Percentiles rank a stretch among this genome's conserved stretches.
Evolutionary conservation across 2,888 invertebrate genomes (phyloP).

Genomic region (Protula sp.): DNA sequence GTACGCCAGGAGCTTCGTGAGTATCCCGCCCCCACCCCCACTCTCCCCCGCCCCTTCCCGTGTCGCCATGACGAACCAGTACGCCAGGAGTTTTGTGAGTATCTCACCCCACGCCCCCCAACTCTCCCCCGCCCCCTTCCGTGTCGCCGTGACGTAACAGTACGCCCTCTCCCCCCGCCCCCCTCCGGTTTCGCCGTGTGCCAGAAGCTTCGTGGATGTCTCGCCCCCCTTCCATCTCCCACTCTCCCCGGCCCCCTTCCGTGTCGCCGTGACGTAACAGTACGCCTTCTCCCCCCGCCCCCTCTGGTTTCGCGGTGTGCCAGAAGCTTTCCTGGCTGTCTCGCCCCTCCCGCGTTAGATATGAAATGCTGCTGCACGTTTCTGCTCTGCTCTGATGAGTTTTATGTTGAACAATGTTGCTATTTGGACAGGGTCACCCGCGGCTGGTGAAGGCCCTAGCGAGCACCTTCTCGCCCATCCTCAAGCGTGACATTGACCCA

Average conservation of each 20-base stretch:
- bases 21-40: too few relatives aligned
- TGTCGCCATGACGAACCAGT: conserved; percentile 81
- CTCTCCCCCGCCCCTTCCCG: too few relatives aligned
- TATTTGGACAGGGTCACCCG: conserved; percentile 94
- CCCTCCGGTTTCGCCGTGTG: too few relatives aligned
- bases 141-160: not conserved
- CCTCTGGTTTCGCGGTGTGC: too few relatives aligned
- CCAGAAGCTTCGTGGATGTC: too few relatives aligned
- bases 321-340: too few relatives aligned
- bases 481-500: conserved; percentile 74
- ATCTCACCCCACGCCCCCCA: not conserved
- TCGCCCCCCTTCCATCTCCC: not conserved
- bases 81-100: conserved; percentile 89
- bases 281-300: not conserved
- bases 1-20: conserved; percentile 90
- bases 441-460: conserved; percentile 77
- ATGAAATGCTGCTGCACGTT: too few relatives aligned
- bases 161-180: not conserved
- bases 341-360: too few relatives aligned
- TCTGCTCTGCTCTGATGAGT: too few relatives aligned
- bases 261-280: not conserved
- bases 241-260: not conserved
- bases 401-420: too few relatives aligned
- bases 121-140: not conserved
- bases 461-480: conserved; percentile 76